Base-by-base conservation (phyloP, 2,888 invertebrate species). In the Eristalis pertinax region DNA sequence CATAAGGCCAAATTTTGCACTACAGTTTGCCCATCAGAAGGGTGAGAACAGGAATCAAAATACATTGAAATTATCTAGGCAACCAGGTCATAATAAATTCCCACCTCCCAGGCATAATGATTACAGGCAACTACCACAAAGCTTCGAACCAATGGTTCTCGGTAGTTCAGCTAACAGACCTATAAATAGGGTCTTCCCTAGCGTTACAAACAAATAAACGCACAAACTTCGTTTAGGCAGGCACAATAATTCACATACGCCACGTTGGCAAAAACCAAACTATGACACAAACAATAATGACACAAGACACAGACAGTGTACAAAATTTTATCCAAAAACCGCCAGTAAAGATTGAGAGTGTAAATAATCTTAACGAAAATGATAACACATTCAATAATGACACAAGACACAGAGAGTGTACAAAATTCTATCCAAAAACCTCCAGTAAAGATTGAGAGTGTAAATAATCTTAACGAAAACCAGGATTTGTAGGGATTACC, bases 301-400 rank as follows among this genome's bases (percentile, higher is more conserved):
- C 0, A 38, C 58, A 26, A 38, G 76, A 29, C 56, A 32, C 4
- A 32, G 32, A 32, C 22, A 69, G 64, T 50, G 24, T 35, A 24
- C 24, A 69, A 26, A 8, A 64, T 11, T 63, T 70, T 11, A 68
- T 77, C 10, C 50, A 77, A 63, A 62, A 32, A 56, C 32, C 69
- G 35, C 69, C 63, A 41, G 56, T 22, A 38, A 78, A 78, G 41
- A 65, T 7, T 35, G 64, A 70, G 38, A 64, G 70, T 13, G 15
- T 78, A 5, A 78, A 78, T 29, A 79, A 72, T 58, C 41, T 65
- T 0, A 79, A 79, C n/a, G 65, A 58, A 65, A 56, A n/a, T n/a
- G n/a, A n/a, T n/a, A n/a, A n/a, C n/a, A n/a, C n/a, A n/a, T n/a
- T n/a, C n/a, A n/a, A n/a, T n/a, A n/a, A 65, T 13, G 22, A 26